Evolutionary conservation across 2,888 invertebrate species (phyloP).

Genomic region (Glaucopsyche alexis): DNA sequence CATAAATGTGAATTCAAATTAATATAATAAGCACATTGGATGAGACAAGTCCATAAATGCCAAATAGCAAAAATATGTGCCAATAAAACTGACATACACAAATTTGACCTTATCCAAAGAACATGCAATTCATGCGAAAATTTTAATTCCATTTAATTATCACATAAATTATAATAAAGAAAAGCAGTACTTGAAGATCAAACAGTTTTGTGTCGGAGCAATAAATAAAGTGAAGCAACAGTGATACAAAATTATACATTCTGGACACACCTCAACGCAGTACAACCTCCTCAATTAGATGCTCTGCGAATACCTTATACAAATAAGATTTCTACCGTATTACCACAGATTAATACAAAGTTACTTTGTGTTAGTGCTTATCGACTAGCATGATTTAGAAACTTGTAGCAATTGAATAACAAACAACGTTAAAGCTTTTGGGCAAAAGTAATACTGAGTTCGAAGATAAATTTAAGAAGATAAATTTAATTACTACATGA

Average conservation of each 20-base stretch:
- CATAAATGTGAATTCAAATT: no score
- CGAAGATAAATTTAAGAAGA: no score
- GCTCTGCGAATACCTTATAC: slow-evolving; percentile 49
- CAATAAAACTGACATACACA: no score
- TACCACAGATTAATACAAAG: background rate
- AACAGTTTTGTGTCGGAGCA: slow-evolving; percentile 19
- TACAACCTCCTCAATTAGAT: slow-evolving; percentile 53
- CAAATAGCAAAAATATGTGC: no score
- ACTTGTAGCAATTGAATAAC: no score
- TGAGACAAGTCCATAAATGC: no score
- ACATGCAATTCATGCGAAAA: background rate
- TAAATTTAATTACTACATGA: no score
- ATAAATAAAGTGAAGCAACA: slow-evolving; percentile 21
- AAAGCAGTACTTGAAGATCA: slow-evolving; percentile 24
- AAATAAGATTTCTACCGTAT: slow-evolving; percentile 48
- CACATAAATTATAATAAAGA: slow-evolving; percentile 22
- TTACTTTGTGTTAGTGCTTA: background rate
- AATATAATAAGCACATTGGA: no score
- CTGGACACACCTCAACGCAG: slow-evolving; percentile 45
- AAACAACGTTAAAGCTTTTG: background rate
- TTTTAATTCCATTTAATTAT: background rate
- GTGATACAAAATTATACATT: slow-evolving; percentile 43
- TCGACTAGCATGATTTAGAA: no score
- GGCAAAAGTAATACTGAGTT: background rate
- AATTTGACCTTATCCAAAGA: no score